Evolutionary conservation across 2,113 vertebrate species (phyloP).

Genomic region (Campylomormyrus numenius): DNA sequence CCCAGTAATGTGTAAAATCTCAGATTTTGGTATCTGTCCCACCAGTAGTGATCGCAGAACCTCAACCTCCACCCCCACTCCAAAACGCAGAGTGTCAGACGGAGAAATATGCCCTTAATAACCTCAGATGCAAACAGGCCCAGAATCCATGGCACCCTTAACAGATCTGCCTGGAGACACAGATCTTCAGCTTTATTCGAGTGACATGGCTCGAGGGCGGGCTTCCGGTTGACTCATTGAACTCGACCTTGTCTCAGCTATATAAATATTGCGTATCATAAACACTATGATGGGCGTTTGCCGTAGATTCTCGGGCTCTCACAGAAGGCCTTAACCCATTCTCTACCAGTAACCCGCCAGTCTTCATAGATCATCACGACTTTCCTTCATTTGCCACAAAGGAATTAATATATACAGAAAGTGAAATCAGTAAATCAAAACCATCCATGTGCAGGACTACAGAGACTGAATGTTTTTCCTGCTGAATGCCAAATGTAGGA

Average conservation of each 20-base stretch:
- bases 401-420: background rate
- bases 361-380: constrained; percentile 19
- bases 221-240: background rate
- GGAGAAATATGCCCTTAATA: constrained; percentile 29
- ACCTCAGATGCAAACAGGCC: constrained; percentile 39
- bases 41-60: background rate
- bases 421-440: background rate
- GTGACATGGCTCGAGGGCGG: constrained; percentile 2
- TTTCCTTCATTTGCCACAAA: background rate
- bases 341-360: constrained; percentile 50
- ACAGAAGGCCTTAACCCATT: constrained; percentile 46
- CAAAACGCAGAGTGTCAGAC: background rate
- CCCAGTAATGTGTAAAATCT: constrained; percentile 6
- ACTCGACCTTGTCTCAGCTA: background rate
- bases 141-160: constrained; percentile 31
- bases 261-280: constrained; percentile 59
- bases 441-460: background rate
- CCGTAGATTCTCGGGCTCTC: constrained; percentile 37
- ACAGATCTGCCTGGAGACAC: constrained; percentile 43
- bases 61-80: background rate
- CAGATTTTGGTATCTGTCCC: background rate
- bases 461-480: background rate
- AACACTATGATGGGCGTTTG: constrained; percentile 64
- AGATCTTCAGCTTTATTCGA: constrained; percentile 31
- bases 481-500: background rate